These are phyloP conservation scores for Chymomyza costata DNA, from an alignment of 1,140 invertebrate genomes.

Conservation along the genomic window DNA sequence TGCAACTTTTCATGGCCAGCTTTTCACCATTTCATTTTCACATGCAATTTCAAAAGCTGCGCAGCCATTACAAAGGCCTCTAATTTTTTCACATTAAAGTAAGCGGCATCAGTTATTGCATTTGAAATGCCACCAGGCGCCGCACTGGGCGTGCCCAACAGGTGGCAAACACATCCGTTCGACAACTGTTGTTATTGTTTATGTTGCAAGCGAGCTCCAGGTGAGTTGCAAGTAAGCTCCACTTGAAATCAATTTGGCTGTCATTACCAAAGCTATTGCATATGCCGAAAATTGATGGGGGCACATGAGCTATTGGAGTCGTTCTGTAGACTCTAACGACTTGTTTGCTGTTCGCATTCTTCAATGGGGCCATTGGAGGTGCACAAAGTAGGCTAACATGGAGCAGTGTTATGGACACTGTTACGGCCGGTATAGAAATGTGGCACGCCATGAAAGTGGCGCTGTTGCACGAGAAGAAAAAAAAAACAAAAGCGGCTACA, in stretches of 20 bases:
- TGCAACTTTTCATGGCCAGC: slow-evolving; percentile 6
- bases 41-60: slow-evolving; percentile 8
- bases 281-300: slow-evolving; percentile 34
- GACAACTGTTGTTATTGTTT: too few relatives aligned
- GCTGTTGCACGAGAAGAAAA: slow-evolving; percentile 38
- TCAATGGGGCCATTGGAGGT: neutral
- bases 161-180: slow-evolving; percentile 18
- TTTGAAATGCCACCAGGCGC: slow-evolving; percentile 1
- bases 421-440: slow-evolving; percentile 34
- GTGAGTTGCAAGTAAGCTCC: too few relatives aligned
- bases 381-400: slow-evolving; percentile 60
- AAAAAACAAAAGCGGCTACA: slow-evolving; percentile 57
- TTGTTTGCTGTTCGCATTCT: slow-evolving; percentile 27
- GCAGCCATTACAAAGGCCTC: neutral
- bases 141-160: slow-evolving; percentile 23
- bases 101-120: slow-evolving; percentile 7
- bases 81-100: slow-evolving; percentile 8
- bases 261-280: slow-evolving; percentile 35
- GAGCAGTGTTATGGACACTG: slow-evolving; percentile 9
- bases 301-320: slow-evolving; percentile 3
- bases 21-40: slow-evolving; percentile 16
- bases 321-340: too few relatives aligned
- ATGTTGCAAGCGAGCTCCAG: neutral
- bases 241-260: slow-evolving; percentile 43
- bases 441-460: slow-evolving; percentile 56